Evolutionary conservation across 2,113 vertebrate species (phyloP).

Genomic region (Globicephala melas): DNA sequence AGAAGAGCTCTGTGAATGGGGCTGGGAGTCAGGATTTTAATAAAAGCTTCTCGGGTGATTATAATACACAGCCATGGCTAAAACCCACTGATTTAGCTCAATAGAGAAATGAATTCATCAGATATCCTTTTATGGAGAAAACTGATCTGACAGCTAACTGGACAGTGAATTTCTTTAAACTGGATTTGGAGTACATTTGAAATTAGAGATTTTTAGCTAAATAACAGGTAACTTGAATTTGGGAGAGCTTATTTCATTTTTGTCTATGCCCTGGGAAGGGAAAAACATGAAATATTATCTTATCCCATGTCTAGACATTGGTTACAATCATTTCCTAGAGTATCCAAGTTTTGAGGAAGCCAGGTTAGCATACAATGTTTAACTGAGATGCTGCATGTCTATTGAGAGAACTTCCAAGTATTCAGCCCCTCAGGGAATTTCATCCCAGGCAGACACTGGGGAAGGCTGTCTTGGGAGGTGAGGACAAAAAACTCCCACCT

Average conservation of each 20-base stretch:
- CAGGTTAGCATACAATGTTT: neutral
- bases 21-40: neutral
- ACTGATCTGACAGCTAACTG: neutral
- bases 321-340: neutral
- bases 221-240: neutral
- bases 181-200: conserved; percentile 4
- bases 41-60: neutral
- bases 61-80: neutral
- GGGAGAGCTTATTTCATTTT: neutral
- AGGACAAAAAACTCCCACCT: neutral
- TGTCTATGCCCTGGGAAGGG: neutral
- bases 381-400: neutral
- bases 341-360: neutral
- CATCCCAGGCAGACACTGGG: neutral
- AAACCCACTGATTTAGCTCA: neutral
- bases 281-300: neutral
- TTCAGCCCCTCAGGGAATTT: neutral
- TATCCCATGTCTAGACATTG: neutral
- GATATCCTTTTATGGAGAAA: neutral
- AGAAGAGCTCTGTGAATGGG: neutral
- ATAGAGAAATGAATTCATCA: neutral
- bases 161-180: neutral
- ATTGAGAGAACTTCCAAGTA: neutral
- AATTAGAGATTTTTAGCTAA: neutral
- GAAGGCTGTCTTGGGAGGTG: neutral